Evolutionary conservation across 2,888 invertebrate genomes (phyloP).

Genomic region (Stenchaetothrips biformis): DNA sequence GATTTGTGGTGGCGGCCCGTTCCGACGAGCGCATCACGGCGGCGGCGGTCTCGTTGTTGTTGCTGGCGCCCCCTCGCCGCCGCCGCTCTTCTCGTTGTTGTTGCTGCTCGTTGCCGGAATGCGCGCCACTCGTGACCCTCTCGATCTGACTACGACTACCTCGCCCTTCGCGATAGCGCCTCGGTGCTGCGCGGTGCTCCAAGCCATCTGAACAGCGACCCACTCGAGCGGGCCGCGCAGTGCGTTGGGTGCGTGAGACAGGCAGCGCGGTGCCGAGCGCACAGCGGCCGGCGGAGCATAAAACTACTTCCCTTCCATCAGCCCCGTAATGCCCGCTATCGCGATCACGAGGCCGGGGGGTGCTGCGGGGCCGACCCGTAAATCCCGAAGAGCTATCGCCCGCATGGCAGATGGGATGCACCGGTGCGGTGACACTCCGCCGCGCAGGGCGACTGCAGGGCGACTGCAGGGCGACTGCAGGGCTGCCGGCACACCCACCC

Average conservation of each 20-base stretch:
- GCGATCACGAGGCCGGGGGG: slow-evolving; percentile 1
- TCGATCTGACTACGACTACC: too few relatives aligned
- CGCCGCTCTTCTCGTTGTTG: neutral
- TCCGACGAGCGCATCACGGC: neutral
- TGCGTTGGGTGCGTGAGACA: neutral
- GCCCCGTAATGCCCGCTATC: slow-evolving; percentile 15
- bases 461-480: neutral
- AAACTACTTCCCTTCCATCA: slow-evolving; percentile 24
- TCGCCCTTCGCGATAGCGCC: neutral
- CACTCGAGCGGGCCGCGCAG: neutral
- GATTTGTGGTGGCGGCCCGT: slow-evolving; percentile 8
- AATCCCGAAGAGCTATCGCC: neutral
- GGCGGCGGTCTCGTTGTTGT: neutral
- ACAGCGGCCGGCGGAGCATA: neutral
- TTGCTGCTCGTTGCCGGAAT: neutral
- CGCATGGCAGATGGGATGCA: too few relatives aligned
- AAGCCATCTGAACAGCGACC: neutral
- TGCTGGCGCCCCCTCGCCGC: neutral
- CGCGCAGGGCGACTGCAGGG: neutral
- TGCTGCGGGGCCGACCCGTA: neutral
- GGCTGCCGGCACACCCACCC: too few relatives aligned
- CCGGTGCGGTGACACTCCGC: neutral
- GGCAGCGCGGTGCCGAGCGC: neutral
- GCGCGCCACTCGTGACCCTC: too few relatives aligned
- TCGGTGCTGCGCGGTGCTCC: neutral